Percentiles rank a stretch among this genome's conserved stretches.
Conservation (phyloP, 2,888 invertebrate species). For the Coleophora flavipennella region DNA sequence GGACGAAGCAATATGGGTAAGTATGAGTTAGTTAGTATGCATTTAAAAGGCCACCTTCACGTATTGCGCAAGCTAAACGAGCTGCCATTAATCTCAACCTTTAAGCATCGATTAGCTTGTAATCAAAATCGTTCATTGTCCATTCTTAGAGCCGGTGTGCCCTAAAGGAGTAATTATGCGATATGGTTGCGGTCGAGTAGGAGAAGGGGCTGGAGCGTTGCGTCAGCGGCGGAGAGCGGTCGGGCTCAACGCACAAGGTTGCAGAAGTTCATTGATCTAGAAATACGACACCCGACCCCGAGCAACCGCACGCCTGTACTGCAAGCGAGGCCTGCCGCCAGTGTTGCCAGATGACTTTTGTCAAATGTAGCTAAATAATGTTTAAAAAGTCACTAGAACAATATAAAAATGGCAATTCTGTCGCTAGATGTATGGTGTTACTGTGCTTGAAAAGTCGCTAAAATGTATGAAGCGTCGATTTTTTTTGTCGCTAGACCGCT, state of each 20-base stretch:
- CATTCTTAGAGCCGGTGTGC: slow-evolving; percentile 56
- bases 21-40: slow-evolving; percentile 5
- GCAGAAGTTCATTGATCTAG: slow-evolving; percentile 72
- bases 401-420: too few relatives aligned
- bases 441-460: too few relatives aligned
- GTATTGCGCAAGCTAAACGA: slow-evolving; percentile 42
- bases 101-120: slow-evolving; percentile 52
- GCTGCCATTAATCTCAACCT: slow-evolving; percentile 57
- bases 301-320: slow-evolving; percentile 35
- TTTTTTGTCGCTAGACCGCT: too few relatives aligned
- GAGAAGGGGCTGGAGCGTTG: slow-evolving; percentile 67
- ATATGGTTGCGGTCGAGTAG: slow-evolving; percentile 45
- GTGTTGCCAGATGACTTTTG: too few relatives aligned
- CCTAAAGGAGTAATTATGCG: slow-evolving; percentile 66
- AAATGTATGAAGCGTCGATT: too few relatives aligned
- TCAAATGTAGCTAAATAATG: too few relatives aligned
- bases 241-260: slow-evolving; percentile 70
- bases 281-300: slow-evolving; percentile 67
- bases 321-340: slow-evolving; percentile 17
- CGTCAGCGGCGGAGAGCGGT: slow-evolving; percentile 67
- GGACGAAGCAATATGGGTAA: too few relatives aligned
- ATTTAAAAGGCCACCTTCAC: slow-evolving; percentile 15
- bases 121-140: slow-evolving; percentile 45
- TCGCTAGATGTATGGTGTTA: too few relatives aligned
- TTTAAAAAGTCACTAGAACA: too few relatives aligned